These are phyloP conservation scores for Nymphalis c-album DNA, from an alignment of 2,888 invertebrate species.

Conservation along the genomic window DNA sequence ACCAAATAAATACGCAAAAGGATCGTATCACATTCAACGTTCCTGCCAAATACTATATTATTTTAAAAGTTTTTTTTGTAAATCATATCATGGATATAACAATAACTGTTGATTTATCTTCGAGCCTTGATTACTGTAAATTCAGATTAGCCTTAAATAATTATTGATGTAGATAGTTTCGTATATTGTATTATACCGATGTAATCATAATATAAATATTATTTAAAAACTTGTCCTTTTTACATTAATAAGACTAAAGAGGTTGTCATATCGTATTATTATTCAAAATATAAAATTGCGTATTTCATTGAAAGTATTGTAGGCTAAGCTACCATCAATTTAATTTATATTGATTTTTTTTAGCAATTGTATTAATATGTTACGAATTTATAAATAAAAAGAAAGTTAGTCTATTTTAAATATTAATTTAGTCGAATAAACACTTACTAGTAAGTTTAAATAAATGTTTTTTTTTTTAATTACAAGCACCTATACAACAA, in stretches of 20 bases:
- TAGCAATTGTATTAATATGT: constrained; percentile 19
- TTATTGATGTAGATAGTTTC: constrained; percentile 60
- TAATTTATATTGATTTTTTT: constrained; percentile 35
- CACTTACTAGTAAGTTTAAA: constrained; percentile 14
- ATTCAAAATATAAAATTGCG: neutral
- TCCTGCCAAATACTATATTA: constrained; percentile 4
- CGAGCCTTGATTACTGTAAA: constrained; percentile 36
- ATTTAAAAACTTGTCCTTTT: constrained; percentile 16
- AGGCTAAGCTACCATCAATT: constrained; percentile 7
- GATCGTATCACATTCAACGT: constrained; percentile 16
- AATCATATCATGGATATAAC: no score
- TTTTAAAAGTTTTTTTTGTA: no score
- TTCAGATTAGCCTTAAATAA: constrained; percentile 43
- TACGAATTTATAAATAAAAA: constrained; percentile 69
- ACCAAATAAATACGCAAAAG: constrained; percentile 33
- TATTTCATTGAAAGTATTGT: constrained; percentile 29
- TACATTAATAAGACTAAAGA: constrained; percentile 15
- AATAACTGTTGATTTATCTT: no score
- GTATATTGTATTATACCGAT: constrained; percentile 67
- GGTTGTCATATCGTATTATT: no score
- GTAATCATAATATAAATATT: neutral
- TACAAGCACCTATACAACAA: constrained; percentile 22
- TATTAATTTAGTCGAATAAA: constrained; percentile 24
- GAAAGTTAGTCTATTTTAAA: constrained; percentile 67
- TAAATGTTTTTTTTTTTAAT: constrained; percentile 1